Evolutionary conservation across 1,140 invertebrate genomes (phyloP), one percentile per base, ranked within the genome.

Genomic region (Sycophaga agraensis): DNA sequence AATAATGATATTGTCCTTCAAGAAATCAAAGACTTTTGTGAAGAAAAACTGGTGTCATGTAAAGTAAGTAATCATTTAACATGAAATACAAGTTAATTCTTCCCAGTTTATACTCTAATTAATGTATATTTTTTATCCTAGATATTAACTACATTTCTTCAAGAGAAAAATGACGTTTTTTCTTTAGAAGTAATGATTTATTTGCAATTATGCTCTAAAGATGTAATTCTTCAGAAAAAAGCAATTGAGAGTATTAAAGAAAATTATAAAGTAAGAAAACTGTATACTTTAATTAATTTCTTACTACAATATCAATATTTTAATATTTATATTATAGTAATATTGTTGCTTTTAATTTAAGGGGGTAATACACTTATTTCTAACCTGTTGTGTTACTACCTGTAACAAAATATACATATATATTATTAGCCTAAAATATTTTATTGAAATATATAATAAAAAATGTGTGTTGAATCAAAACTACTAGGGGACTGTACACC

Each of bases 11-110:
- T 21, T 48, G 28, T 1, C n/a, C 75, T 59, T 63, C 54, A 74
- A 51, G 76, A 80, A 60, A 75, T 72, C 43, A 72, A 71, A 56
- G 70, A n/a, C n/a, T n/a, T n/a, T n/a, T n/a, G n/a, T n/a, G n/a
- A n/a, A n/a, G n/a, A n/a, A n/a, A n/a, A n/a, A n/a, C n/a, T n/a
- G n/a, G n/a, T n/a, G n/a, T n/a, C n/a, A n/a, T n/a, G n/a, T n/a
- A n/a, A n/a, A n/a, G n/a, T n/a, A n/a, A n/a, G n/a, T n/a, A n/a
- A n/a, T n/a, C n/a, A n/a, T n/a, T n/a, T n/a, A n/a, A n/a, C 71
- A 8, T 57, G 48, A 51, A 56, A 73, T n/a, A 72, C 75, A 62
- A 66, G 62, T 56, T 39, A 57, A 39, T 49, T 28, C 46, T 8
- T 16, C 49, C 22, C 49, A 59, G 19, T 31, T 54, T 59, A 64